Evolutionary conservation across 2,888 invertebrate species (phyloP), one percentile per base, ranked within the genome.

Genomic region (Cremastinae sp.): DNA sequence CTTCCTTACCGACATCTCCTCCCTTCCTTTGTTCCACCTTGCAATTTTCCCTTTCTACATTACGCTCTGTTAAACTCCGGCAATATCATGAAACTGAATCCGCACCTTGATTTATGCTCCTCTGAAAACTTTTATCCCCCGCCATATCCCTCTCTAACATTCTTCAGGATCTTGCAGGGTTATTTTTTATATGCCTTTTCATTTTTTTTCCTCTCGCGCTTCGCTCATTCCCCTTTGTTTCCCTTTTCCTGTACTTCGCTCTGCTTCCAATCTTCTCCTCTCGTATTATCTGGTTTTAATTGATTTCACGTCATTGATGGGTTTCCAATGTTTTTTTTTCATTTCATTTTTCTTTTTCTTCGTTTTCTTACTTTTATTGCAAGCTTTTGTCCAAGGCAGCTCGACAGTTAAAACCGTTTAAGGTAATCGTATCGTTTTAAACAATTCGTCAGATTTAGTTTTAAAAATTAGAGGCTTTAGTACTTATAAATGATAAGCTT

Each of bases 111-210:
- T 87, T 86, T 85, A 87, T 82, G 79, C 78, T 81, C 70, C 77
- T 80, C 80, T 81, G 28, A 28, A 82, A 85, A 86, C 82, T 85
- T 85, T 85, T 85, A 86, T 85, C 84, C 82, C 78, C 66, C 22
- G 5, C 80, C 82, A 81, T n/a, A n/a, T n/a, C n/a, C n/a, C 84
- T 83, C 62, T 78, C 79, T 86, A 83, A 84, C 81, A 53, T 53
- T 61, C 20, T 41, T 22, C 16, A 70, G 49, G 66, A 65, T 59
- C 43, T 28, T 28, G 28, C 28, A 28, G 51, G 49, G 28, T 49
- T 72, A 59, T 61, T 47, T 76, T 80, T 71, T 77, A 22, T n/a
- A n/a, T n/a, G n/a, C 72, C 61, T 53, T 45, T 49, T 28, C 41
- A 58, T 8, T 36, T 38, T 54, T 36, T 7, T n/a, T n/a, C n/a